Percentiles rank a stretch among this genome's conserved stretches.
Evolutionary conservation across 2,797 vertebrate species (phyloP).

Genomic region (Anabas testudineus): DNA sequence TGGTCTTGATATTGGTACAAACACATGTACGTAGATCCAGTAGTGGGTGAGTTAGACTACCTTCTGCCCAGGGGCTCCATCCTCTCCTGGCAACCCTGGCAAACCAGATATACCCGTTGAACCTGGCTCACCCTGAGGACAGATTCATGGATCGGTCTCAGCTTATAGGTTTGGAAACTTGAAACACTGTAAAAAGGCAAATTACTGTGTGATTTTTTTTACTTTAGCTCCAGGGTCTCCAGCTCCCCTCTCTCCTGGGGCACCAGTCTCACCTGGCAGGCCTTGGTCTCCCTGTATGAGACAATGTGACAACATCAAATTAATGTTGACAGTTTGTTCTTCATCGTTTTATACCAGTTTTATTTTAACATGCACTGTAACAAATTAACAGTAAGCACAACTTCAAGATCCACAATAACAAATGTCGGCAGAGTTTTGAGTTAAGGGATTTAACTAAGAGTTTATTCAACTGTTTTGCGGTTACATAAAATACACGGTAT

Average conservation of each 20-base stretch:
- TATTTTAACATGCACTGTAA: too few species aligned
- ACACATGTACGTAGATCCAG: not conserved
- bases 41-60: constrained; percentile 61
- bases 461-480: too few species aligned
- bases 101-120: constrained; percentile 86
- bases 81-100: constrained; percentile 91
- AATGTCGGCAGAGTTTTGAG: too few species aligned
- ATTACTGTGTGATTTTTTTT: constrained; percentile 12
- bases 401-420: too few species aligned
- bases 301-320: too few species aligned
- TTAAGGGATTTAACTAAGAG: too few species aligned
- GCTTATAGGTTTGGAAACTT: not conserved
- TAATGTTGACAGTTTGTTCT: too few species aligned
- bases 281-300: constrained; percentile 86
- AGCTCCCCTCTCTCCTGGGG: constrained; percentile 86
- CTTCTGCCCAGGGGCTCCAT: constrained; percentile 92
- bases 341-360: too few species aligned
- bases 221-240: constrained; percentile 89
- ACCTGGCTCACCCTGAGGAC: constrained; percentile 89
- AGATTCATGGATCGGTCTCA: constrained; percentile 20
- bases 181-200: not conserved
- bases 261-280: constrained; percentile 87
- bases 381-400: too few species aligned
- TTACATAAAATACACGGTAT: too few species aligned
- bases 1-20: not conserved